phyloP scores from a whole-genome alignment of 2,113 vertebrate species.

The Corythaeola cristata region DNA sequence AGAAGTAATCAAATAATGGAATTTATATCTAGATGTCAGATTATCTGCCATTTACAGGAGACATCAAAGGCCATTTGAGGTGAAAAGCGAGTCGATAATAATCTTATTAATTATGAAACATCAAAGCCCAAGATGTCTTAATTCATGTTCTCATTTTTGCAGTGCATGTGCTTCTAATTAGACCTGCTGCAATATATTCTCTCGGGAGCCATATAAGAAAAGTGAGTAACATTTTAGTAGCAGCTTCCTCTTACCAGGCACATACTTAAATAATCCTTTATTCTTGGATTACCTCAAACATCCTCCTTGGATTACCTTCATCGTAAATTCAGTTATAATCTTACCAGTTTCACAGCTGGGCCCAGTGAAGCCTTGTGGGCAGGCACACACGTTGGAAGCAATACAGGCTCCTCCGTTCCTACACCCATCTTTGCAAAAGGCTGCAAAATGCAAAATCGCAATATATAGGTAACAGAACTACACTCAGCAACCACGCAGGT shows the following conservation, averaged over 20 bases:
- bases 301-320: constrained; percentile 8
- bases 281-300: constrained; percentile 43
- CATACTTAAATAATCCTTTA: constrained; percentile 30
- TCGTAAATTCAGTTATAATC: constrained; percentile 23
- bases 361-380: constrained; percentile 94
- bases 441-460: constrained; percentile 76
- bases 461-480: neutral
- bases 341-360: constrained; percentile 94
- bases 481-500: neutral
- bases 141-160: constrained; percentile 25
- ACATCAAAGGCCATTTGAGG: neutral
- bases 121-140: constrained; percentile 4
- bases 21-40: constrained; percentile 13
- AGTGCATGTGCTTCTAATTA: constrained; percentile 6
- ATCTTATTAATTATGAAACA: constrained; percentile 35
- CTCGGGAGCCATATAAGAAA: neutral
- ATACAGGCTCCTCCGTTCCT: constrained; percentile 93
- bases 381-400: constrained; percentile 91
- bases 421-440: constrained; percentile 93
- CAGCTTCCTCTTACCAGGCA: neutral
- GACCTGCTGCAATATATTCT: constrained; percentile 3
- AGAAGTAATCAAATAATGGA: neutral
- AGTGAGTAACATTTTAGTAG: neutral
- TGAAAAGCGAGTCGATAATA: constrained; percentile 23
- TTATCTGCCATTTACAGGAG: neutral